Percentiles rank a stretch among this genome's conserved stretches.
phyloP scores from a whole-genome alignment of 2,888 invertebrate genomes.

The Lamproptera curius region DNA sequence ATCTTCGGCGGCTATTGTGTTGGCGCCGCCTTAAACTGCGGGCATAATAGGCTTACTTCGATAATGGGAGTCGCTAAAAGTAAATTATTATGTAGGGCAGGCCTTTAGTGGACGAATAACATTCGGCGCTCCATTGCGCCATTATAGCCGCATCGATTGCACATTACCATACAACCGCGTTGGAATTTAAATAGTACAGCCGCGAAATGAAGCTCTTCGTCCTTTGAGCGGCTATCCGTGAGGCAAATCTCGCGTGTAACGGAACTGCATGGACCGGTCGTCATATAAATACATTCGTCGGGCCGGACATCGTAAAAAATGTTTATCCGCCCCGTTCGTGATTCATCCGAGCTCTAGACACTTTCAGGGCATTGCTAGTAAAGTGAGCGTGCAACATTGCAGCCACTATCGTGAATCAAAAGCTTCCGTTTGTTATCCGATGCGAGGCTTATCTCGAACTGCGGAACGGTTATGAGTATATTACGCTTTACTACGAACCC shows the following conservation, averaged over 20 bases:
- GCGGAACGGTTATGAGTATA: no score
- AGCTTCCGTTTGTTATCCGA: constrained; percentile 4
- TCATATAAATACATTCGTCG: constrained; percentile 16
- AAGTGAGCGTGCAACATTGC: neutral
- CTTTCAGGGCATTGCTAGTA: no score
- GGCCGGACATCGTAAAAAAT: constrained; percentile 17
- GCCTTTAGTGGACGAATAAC: constrained; percentile 37
- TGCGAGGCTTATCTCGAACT: neutral
- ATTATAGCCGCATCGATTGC: constrained; percentile 37
- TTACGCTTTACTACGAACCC: no score
- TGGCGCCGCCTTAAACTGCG: no score
- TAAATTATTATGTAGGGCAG: constrained; percentile 43
- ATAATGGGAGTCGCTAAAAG: constrained; percentile 50
- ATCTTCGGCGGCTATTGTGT: no score
- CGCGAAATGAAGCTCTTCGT: constrained; percentile 13
- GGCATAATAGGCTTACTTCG: constrained; percentile 35
- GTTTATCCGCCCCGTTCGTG: constrained; percentile 8
- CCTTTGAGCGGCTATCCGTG: constrained; percentile 10
- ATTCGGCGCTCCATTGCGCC: constrained; percentile 43
- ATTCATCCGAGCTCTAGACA: constrained; percentile 17
- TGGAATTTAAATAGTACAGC: constrained; percentile 41
- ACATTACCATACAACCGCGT: constrained; percentile 23
- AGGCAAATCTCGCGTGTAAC: constrained; percentile 17
- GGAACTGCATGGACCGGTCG: constrained; percentile 18
- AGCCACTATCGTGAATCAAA: neutral